phyloP scores from a whole-genome alignment of 37 sponge, comb jelly and placozoan genomes.

The Halichondria panicea region DNA sequence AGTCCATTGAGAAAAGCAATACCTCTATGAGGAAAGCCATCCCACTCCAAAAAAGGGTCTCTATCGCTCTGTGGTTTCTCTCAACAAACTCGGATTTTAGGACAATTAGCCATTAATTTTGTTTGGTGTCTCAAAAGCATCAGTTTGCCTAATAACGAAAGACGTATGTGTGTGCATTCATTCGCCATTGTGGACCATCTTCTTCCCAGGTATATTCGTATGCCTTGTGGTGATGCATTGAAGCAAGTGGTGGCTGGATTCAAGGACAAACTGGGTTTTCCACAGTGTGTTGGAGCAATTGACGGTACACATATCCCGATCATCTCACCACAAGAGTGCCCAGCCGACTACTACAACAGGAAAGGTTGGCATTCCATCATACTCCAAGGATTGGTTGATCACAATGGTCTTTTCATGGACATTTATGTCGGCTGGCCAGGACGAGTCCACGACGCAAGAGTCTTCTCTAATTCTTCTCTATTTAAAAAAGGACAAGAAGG shows the following conservation, averaged over 20 bases:
- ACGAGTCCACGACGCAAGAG: conserved; percentile 41
- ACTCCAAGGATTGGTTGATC: conserved; percentile 23
- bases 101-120: conserved; percentile 51
- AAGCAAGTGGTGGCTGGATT: conserved; percentile 21
- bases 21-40: conserved; percentile 17
- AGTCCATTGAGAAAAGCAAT: conserved; percentile 8
- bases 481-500: conserved; percentile 4
- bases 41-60: conserved; percentile 6
- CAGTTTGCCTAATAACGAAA: conserved; percentile 36
- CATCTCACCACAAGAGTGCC: not conserved
- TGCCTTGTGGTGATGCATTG: conserved; percentile 38
- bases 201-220: conserved; percentile 29
- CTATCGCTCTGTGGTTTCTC: conserved; percentile 40
- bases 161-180: conserved; percentile 50
- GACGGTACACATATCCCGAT: conserved; percentile 48
- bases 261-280: conserved; percentile 12
- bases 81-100: conserved; percentile 40
- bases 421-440: conserved; percentile 37
- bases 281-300: conserved; percentile 38
- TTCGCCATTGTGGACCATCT: conserved; percentile 24
- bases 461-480: conserved; percentile 23
- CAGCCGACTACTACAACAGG: conserved; percentile 44
- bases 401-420: conserved; percentile 22
- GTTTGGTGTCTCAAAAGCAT: conserved; percentile 45
- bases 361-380: conserved; percentile 25